These are phyloP conservation scores for Neodiprion pinetum DNA, from an alignment of 1,140 invertebrate genomes.

Conservation along the genomic window DNA sequence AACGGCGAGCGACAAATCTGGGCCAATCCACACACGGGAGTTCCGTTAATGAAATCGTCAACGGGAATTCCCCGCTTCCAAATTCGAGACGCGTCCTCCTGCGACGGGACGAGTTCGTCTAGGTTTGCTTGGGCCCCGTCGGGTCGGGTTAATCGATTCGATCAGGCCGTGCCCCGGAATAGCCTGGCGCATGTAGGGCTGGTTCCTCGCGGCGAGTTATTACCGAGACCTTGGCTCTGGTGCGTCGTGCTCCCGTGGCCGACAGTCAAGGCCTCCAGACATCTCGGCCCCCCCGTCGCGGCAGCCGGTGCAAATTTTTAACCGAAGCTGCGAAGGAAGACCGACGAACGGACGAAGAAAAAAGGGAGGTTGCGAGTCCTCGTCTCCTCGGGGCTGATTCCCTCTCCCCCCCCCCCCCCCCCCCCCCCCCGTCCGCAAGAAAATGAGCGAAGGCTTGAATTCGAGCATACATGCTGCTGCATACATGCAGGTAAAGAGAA, in stretches of 20 bases:
- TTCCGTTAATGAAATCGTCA: not conserved
- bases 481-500: not conserved
- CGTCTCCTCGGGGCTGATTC: slow-evolving; percentile 21
- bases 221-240: not conserved
- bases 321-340: slow-evolving; percentile 8
- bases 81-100: not conserved
- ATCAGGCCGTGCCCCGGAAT: not conserved
- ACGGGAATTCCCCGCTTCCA: not conserved
- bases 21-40: too few species aligned
- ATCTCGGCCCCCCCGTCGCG: slow-evolving; percentile 34
- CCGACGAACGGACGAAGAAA: slow-evolving; percentile 22
- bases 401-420: not conserved
- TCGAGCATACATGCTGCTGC: not conserved
- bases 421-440: not conserved
- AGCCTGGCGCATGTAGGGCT: not conserved
- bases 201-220: not conserved
- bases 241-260: slow-evolving; percentile 22
- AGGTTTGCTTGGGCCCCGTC: not conserved
- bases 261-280: slow-evolving; percentile 51
- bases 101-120: not conserved
- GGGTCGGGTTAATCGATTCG: slow-evolving; percentile 2
- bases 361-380: not conserved
- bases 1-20: too few species aligned
- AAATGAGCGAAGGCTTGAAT: too few species aligned
- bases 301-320: slow-evolving; percentile 33